Percentiles rank a stretch among this genome's conserved stretches.
Evolutionary conservation across 2,888 invertebrate genomes (phyloP).

Genomic region (Podotricha telesiphe): DNA sequence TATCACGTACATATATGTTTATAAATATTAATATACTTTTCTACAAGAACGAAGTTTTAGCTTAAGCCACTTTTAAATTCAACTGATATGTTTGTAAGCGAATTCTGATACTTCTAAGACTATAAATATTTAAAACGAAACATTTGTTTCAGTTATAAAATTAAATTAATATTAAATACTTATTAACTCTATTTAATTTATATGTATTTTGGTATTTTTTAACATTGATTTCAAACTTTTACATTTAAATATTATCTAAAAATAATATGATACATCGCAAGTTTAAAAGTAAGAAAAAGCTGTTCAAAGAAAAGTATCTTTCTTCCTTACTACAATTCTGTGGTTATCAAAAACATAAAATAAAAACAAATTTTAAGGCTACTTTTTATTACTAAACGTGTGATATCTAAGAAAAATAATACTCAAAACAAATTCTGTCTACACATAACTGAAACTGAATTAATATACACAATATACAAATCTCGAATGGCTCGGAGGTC

Average conservation of each 20-base stretch:
- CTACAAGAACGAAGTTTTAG: too few relatives aligned
- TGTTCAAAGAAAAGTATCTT: neutral
- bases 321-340: neutral
- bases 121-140: neutral
- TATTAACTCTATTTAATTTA: too few relatives aligned
- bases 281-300: neutral
- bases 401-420: neutral
- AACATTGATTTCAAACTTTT: neutral
- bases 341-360: neutral
- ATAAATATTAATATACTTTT: too few relatives aligned
- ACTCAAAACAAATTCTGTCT: neutral
- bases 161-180: slow-evolving; percentile 12
- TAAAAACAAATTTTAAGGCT: neutral
- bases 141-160: neutral
- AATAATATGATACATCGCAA: neutral
- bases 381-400: neutral
- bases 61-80: neutral
- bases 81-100: neutral
- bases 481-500: slow-evolving; percentile 40
- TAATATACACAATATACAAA: slow-evolving; percentile 2
- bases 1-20: too few relatives aligned
- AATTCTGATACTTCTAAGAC: neutral
- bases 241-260: neutral
- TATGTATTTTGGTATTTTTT: neutral
- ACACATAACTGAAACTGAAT: neutral